Percentiles rank a stretch among this genome's conserved stretches.
Evolutionary conservation across 2,888 invertebrate genomes (phyloP).

Genomic region (Ormyrus labotus): DNA sequence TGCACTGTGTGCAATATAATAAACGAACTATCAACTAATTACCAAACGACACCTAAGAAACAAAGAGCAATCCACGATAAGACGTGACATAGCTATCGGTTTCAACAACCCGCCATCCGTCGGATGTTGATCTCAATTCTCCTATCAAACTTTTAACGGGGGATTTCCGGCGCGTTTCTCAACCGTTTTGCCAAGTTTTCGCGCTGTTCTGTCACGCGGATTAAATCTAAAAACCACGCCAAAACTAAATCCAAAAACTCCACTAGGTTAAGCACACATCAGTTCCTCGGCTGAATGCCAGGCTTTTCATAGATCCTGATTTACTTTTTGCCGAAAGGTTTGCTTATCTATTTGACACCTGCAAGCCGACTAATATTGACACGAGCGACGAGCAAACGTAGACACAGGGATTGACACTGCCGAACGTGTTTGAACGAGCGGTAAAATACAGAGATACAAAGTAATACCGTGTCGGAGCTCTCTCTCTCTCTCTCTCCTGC

Average conservation of each 20-base stretch:
- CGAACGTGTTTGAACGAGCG: constrained; percentile 45
- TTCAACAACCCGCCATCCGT: not conserved
- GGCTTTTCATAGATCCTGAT: constrained; percentile 40
- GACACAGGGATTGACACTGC: constrained; percentile 43
- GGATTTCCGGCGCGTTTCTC: not conserved
- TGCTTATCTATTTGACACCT: constrained; percentile 68
- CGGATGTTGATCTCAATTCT: constrained; percentile 14
- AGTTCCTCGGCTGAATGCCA: constrained; percentile 8
- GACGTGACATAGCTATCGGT: too few species aligned
- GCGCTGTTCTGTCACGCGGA: not conserved
- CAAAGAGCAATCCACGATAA: too few species aligned
- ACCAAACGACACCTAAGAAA: too few species aligned
- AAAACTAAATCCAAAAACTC: constrained; percentile 21
- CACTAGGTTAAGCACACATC: constrained; percentile 54
- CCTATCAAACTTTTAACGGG: constrained; percentile 9
- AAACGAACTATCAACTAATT: too few species aligned
- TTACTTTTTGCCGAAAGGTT: constrained; percentile 56
- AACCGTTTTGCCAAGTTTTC: not conserved
- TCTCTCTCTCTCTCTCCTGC: constrained; percentile 10
- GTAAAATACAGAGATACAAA: constrained; percentile 27
- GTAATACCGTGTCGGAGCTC: not conserved
- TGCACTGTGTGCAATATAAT: too few species aligned
- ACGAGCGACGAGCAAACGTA: constrained; percentile 61
- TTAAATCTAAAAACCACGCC: constrained; percentile 20
- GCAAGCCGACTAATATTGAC: constrained; percentile 69